Base-by-base conservation (phyloP, 2,888 invertebrate genomes). In the Tethea ocularis region DNA sequence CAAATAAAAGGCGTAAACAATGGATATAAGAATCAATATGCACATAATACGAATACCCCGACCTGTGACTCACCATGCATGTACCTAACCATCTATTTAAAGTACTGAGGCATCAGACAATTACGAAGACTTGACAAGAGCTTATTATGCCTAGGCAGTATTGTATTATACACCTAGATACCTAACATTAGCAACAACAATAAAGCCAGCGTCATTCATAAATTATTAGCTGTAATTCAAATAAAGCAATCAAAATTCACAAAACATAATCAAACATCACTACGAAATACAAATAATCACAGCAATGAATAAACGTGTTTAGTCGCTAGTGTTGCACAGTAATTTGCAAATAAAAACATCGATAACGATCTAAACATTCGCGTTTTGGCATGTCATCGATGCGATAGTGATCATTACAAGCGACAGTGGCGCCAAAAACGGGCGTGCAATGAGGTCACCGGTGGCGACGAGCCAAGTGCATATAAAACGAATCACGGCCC, bases 391-490 rank as follows among this genome's bases (percentile, higher is more conserved):
- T 87, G 87, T 87, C 87, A 87, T 86, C 88, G 86, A 80, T 80
- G 79, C 75, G 88, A 89, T 87, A 84, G 82, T 68, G 75, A 86
- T 87, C 84, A 78, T 80, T 78, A 75, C 73, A 73, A 68, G 80
- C 79, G 78, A 81, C 77, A 72, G 85, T 89, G 91, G 90, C 91
- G 91, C 89, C 91, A 85, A 90, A 89, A 90, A 84, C 80, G 80
- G 80, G 76, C 78, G 71, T 73, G 83, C 88, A 88, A 88, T 88
- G 89, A 89, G 89, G 90, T 89, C 90, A 88, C 75, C 78, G 66
- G 83, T 91, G 90, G 91, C 88, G 79, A 68, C 73, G 79, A 78
- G 91, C 91, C 91, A 91, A 90, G 84, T 89, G 88, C 89, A 87
- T 80, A 76, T 72, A 73, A 75, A 83, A 73, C 80, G 72, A 80